A percentile compares a stretch with the other conserved stretches of the same genome.
Conservation (phyloP, 2,113 vertebrate species). For the Chlamydotis undulata region DNA sequence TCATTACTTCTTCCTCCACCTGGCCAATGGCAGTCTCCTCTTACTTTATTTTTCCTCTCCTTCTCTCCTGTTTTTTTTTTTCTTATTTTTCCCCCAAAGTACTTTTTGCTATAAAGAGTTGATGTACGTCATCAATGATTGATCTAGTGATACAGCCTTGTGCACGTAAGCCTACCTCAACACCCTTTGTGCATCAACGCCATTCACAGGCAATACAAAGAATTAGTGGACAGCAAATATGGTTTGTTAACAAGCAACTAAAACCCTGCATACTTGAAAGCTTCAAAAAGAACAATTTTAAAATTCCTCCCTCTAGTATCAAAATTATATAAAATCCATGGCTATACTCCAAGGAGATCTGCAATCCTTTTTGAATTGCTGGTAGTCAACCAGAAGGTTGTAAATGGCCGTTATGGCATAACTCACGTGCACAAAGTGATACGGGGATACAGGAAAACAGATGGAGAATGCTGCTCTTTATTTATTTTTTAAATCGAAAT, state of each 20-base stretch:
- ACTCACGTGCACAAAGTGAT: neutral
- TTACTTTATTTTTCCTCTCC: neutral
- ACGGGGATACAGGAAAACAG: neutral
- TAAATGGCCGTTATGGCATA: neutral
- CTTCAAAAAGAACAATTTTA: neutral
- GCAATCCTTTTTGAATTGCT: neutral
- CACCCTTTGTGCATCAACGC: neutral
- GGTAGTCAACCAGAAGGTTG: neutral
- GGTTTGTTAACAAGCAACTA: neutral
- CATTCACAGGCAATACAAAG: neutral
- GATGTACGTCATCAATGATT: neutral
- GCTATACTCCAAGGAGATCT: neutral
- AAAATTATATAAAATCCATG: neutral
- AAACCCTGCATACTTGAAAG: neutral
- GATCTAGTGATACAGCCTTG: neutral
- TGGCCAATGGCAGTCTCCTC: neutral
- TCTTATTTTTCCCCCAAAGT: fast-evolving
- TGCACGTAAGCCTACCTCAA: fast-evolving
- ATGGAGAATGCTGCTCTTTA: neutral
- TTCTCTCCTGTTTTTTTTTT: neutral
- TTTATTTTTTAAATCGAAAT: neutral
- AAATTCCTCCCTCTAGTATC: neutral
- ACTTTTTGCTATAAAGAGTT: neutral
- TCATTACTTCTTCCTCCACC: neutral
- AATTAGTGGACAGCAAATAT: neutral